A percentile compares a stretch with the other conserved stretches of the same genome.
Conservation (phyloP, 2,797 vertebrate species). For the Ispidina lecontei region DNA sequence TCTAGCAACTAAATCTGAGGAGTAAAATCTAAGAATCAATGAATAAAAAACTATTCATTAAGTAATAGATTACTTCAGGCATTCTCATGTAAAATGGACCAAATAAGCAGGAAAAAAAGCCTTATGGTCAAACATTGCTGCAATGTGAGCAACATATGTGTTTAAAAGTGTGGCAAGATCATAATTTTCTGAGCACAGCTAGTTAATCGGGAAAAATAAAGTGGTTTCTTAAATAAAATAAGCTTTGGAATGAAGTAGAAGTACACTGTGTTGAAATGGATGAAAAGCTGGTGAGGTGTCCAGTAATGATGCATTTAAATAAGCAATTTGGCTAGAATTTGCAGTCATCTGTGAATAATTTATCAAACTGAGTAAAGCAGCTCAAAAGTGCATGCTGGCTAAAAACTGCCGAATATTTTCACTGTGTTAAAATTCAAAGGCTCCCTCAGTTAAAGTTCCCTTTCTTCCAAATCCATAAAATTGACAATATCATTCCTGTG, state of each 20-base stretch:
- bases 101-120: conserved; percentile 10
- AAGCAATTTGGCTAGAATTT: conserved; percentile 65
- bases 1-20: neutral
- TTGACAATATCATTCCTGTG: neutral
- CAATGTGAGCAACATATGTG: neutral
- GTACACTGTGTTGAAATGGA: conserved; percentile 41
- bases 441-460: neutral
- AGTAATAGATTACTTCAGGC: neutral
- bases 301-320: conserved; percentile 74
- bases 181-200: conserved; percentile 18
- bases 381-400: conserved; percentile 17
- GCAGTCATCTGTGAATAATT: conserved; percentile 74
- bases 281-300: conserved; percentile 61
- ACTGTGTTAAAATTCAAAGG: neutral
- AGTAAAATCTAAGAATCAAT: neutral
- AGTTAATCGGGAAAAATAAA: conserved; percentile 24
- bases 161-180: conserved; percentile 32
- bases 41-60: neutral
- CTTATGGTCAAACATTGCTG: neutral
- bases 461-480: neutral
- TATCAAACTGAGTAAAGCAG: conserved; percentile 60
- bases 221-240: conserved; percentile 48
- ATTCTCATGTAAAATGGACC: conserved; percentile 8
- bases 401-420: conserved; percentile 44
- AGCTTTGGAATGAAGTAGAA: conserved; percentile 66